These are phyloP conservation scores for Peromyscus melanophrys DNA, from an alignment of 2,797 vertebrate species.

Conservation along the genomic window DNA sequence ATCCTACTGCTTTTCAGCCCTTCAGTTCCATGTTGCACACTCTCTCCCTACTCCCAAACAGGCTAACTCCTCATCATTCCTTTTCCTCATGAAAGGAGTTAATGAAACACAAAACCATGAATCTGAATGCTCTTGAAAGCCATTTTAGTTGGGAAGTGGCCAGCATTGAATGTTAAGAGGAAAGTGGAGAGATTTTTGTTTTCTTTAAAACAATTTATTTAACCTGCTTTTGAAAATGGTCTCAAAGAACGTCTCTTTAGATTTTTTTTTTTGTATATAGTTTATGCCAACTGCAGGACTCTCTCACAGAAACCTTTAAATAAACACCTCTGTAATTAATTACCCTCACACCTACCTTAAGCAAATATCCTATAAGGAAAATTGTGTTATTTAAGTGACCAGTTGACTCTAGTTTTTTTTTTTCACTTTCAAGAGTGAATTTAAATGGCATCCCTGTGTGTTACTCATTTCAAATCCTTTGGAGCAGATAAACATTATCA, in stretches of 20 bases:
- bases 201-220: slow-evolving; percentile 51
- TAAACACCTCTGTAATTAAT: slow-evolving; percentile 90
- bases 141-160: slow-evolving; percentile 68
- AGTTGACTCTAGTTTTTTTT: slow-evolving; percentile 89
- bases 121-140: slow-evolving; percentile 28
- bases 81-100: slow-evolving; percentile 5
- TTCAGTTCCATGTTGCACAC: neutral
- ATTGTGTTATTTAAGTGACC: slow-evolving; percentile 91
- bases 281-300: slow-evolving; percentile 87
- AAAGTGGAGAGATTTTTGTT: slow-evolving; percentile 70
- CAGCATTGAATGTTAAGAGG: slow-evolving; percentile 65
- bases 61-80: neutral
- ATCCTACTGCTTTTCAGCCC: neutral
- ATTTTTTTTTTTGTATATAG: slow-evolving; percentile 58
- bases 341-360: slow-evolving; percentile 87
- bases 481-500: slow-evolving; percentile 93
- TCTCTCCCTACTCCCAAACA: neutral
- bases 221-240: slow-evolving; percentile 74
- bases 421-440: slow-evolving; percentile 90
- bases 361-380: slow-evolving; percentile 89
- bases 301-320: slow-evolving; percentile 88
- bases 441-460: slow-evolving; percentile 89
- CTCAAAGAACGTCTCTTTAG: slow-evolving; percentile 71
- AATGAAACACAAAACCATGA: slow-evolving; percentile 14
- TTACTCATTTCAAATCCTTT: slow-evolving; percentile 91